Percentiles rank a stretch among this genome's conserved stretches.
These are phyloP conservation scores for Myathropa florea DNA, from an alignment of 2,888 invertebrate genomes.

Conservation along the genomic window DNA sequence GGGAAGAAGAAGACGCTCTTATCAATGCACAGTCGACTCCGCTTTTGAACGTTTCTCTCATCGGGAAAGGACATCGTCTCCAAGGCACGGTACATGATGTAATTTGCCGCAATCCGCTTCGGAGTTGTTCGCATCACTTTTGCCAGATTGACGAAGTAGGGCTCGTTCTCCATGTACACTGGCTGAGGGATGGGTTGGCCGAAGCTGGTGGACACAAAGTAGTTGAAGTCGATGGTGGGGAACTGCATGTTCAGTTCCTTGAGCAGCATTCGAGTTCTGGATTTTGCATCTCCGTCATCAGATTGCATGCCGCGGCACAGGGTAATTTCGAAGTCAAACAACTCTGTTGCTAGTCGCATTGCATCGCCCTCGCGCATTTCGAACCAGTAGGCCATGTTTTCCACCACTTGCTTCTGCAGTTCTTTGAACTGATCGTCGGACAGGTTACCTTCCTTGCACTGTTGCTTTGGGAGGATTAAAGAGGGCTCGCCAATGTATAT, in stretches of 20 bases:
- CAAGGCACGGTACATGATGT: conserved; percentile 76
- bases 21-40: conserved; percentile 72
- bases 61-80: conserved; percentile 73
- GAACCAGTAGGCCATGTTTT: conserved; percentile 75
- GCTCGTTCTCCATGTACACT: conserved; percentile 73
- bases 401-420: conserved; percentile 72
- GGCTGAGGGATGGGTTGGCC: conserved; percentile 71
- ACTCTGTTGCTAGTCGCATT: conserved; percentile 72
- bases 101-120: conserved; percentile 75
- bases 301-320: conserved; percentile 73
- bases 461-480: conserved; percentile 49
- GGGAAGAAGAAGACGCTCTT: conserved; percentile 74
- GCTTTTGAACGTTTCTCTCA: conserved; percentile 40
- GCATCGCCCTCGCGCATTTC: conserved; percentile 72
- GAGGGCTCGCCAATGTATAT: conserved; percentile 73
- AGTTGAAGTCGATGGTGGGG: conserved; percentile 73
- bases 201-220: conserved; percentile 73
- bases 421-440: conserved; percentile 65
- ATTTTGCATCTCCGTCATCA: neutral
- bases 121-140: conserved; percentile 73
- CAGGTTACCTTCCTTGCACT: conserved; percentile 71
- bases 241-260: conserved; percentile 73
- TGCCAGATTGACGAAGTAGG: conserved; percentile 74
- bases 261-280: conserved; percentile 65
- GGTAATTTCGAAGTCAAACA: conserved; percentile 75